phyloP scores from a whole-genome alignment of 2,113 vertebrate species.

The Ptychochromis oligacanthus region DNA sequence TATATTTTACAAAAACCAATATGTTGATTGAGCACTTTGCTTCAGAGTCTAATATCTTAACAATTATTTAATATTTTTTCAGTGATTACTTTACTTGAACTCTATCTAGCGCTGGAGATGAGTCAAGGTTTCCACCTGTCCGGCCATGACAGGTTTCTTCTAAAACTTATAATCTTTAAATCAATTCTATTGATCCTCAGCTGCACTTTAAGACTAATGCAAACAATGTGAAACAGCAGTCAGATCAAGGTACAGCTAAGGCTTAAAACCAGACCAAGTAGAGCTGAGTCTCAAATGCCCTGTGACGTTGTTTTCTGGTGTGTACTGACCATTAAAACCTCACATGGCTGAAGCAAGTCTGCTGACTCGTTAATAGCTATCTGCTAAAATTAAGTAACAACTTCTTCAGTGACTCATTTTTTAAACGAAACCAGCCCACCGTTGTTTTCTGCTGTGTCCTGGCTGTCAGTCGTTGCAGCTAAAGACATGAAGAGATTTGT shows the following conservation, averaged over 20 bases:
- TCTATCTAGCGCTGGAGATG: background rate
- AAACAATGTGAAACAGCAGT: background rate
- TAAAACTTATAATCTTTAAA: background rate
- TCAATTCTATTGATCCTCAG: background rate
- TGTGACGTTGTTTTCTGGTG: background rate
- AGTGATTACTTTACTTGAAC: background rate
- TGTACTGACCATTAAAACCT: background rate
- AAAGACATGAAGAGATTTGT: background rate
- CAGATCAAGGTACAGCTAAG: background rate
- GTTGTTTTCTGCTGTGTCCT: conserved; percentile 17
- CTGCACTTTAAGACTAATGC: background rate
- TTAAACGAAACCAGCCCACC: conserved; percentile 67
- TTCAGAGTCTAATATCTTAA: no score
- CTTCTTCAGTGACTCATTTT: conserved; percentile 21
- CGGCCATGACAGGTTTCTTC: background rate
- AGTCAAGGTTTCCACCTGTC: background rate
- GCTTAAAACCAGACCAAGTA: no score
- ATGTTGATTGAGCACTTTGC: no score
- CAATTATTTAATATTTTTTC: background rate
- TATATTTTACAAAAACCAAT: background rate
- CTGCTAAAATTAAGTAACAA: background rate
- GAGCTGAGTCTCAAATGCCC: background rate
- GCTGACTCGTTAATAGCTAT: background rate
- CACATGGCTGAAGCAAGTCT: background rate
- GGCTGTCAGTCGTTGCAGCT: conserved; percentile 35